Percentiles rank a stretch among this genome's conserved stretches.
phyloP scores from a whole-genome alignment of 2,888 invertebrate genomes.

The Parnassius mnemosyne region DNA sequence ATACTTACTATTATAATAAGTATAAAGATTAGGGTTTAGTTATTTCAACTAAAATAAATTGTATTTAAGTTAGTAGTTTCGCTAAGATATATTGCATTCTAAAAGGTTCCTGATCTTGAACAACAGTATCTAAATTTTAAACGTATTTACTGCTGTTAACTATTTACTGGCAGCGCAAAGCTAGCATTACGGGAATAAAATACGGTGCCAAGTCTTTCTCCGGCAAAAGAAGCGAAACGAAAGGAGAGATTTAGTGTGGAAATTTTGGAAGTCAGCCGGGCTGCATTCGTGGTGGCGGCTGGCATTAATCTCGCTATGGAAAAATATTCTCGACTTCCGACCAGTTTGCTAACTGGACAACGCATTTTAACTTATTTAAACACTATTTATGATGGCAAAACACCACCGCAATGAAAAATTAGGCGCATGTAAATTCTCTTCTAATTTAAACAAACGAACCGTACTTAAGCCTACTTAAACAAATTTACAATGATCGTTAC shows the following conservation, averaged over 20 bases:
- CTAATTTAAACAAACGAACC: conserved; percentile 66
- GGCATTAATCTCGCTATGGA: conserved; percentile 71
- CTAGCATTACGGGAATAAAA: conserved; percentile 75
- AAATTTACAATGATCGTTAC: conserved; percentile 74
- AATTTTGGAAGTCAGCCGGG: conserved; percentile 80
- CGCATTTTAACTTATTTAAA: conserved; percentile 29
- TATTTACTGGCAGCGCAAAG: conserved; percentile 69
- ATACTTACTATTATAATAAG: no score
- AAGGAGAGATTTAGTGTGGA: conserved; percentile 70
- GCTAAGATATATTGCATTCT: neutral
- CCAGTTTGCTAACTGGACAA: conserved; percentile 47
- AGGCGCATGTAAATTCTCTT: conserved; percentile 41
- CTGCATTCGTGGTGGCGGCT: conserved; percentile 62
- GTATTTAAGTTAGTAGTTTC: no score
- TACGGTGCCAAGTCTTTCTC: conserved; percentile 75
- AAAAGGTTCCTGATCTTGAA: neutral
- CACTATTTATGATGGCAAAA: conserved; percentile 1
- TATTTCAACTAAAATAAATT: no score
- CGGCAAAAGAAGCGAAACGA: conserved; percentile 75
- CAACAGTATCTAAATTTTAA: conserved; percentile 5
- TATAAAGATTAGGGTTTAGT: no score
- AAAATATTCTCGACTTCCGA: conserved; percentile 60
- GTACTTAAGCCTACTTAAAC: conserved; percentile 72
- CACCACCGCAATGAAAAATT: conserved; percentile 31
- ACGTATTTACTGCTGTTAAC: conserved; percentile 41